Percentiles rank a stretch among this genome's conserved stretches.
These are phyloP conservation scores for Prunella fulvescens DNA, from an alignment of 2,113 vertebrate genomes.

Conservation along the genomic window DNA sequence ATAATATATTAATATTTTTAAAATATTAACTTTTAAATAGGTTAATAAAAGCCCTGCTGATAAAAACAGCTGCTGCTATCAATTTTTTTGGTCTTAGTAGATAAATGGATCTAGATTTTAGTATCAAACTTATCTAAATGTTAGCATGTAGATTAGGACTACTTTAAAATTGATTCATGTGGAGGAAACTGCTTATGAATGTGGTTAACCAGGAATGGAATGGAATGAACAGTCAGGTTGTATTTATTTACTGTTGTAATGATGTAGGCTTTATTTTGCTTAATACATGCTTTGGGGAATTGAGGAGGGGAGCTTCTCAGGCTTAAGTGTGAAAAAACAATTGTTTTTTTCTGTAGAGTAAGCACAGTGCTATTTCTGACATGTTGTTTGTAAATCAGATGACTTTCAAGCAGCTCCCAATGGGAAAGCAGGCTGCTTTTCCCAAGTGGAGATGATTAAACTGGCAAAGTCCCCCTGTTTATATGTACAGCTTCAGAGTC, in stretches of 20 bases:
- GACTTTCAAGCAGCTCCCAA: background rate
- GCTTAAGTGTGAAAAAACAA: background rate
- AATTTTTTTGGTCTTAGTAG: background rate
- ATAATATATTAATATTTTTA: too few species aligned
- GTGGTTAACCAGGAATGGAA: background rate
- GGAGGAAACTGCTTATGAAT: background rate
- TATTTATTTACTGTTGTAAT: background rate
- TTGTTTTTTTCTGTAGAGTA: background rate
- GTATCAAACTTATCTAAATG: background rate
- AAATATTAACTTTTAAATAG: too few species aligned
- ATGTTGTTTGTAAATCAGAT: background rate
- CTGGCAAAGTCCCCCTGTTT: background rate
- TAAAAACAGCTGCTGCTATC: background rate
- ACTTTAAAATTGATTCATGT: background rate
- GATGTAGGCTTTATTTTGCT: background rate
- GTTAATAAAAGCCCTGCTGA: background rate
- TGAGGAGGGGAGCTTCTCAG: background rate
- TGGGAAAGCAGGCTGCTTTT: background rate
- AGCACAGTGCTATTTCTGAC: background rate
- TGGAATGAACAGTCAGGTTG: background rate
- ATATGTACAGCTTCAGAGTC: background rate
- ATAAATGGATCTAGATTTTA: background rate
- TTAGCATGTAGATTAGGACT: background rate
- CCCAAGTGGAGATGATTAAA: background rate
- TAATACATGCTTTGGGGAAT: background rate